Evolutionary conservation across 2,113 vertebrate species (phyloP), one percentile per base, ranked within the genome.

Genomic region (Clarias macrocephalus): DNA sequence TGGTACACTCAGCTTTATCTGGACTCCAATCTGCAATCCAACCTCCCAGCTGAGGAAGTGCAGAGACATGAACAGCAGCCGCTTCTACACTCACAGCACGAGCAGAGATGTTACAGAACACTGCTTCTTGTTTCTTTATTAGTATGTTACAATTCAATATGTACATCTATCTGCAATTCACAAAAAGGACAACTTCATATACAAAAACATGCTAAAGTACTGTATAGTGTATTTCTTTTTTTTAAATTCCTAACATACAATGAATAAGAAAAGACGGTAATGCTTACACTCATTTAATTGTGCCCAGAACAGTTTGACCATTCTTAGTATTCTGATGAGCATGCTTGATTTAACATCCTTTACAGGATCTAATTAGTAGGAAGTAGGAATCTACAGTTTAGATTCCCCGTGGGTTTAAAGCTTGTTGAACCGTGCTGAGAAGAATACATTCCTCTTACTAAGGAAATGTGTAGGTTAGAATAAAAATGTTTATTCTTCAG

Each of bases 1-100:
- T 76, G 83, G 15, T n/a, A 28, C 83, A 18, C 76, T 85, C 33
- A 23, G 60, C 42, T 85, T 85, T 79, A 77, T 85, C 59, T 85
- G 72, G n/a, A n/a, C 37, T 76, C 72, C 72, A 77, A 54, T 85
- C 84, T 75, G 56, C 83, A 85, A 66, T 9, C 56, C 56, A 60
- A 0, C 28, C 33, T 57, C 28, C 70, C 59, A 77, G 57, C 70
- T 73, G 21, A 23, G n/a, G 63, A 30, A 68, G 81, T 68, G 25
- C 16, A 77, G 75, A 25, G 1, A 52, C 73, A 76, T 52, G 42
- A 75, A 25, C 73, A 48, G 4, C 37, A 48, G 3, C 70, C 18
- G 23, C 21, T 48, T 76, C 21, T 25, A 48, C 75, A n/a, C 48
- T 30, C 77, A 30, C 25, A 80, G 76, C n/a, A 84, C 37, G 2